These are phyloP conservation scores for Phallusia fumigata DNA, from an alignment of 23 tunicate genomes.

Conservation along the genomic window DNA sequence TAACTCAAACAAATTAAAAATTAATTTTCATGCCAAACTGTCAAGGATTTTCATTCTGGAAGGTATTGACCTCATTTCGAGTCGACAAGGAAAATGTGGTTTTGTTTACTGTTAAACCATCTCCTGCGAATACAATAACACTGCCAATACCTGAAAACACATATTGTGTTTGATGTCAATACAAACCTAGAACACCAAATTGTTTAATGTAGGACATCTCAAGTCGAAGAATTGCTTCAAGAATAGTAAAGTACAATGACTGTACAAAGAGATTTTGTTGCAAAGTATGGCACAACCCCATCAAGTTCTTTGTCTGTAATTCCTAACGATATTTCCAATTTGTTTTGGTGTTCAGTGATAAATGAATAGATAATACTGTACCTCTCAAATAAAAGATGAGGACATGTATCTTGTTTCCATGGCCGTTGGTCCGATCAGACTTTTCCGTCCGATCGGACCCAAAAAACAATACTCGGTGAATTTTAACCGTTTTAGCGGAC, in stretches of 20 bases:
- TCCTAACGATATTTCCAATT: not conserved
- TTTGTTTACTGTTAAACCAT: not conserved
- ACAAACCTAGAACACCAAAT: not conserved
- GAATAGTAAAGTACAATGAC: not conserved
- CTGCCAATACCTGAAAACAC: no score
- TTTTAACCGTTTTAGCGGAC: no score
- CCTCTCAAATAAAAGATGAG: not conserved
- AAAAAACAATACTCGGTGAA: no score
- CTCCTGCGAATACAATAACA: not conserved
- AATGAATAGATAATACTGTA: not conserved
- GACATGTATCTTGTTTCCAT: no score
- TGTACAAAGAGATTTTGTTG: slow-evolving; percentile 8
- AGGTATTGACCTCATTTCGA: not conserved
- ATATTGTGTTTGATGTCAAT: not conserved
- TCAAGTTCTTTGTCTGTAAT: slow-evolving; percentile 6
- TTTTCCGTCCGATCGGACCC: no score
- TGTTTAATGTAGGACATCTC: not conserved
- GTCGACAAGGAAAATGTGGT: not conserved
- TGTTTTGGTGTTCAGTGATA: no score
- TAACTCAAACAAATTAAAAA: not conserved
- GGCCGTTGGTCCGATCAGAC: no score
- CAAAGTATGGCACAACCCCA: slow-evolving; percentile 7
- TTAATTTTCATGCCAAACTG: not conserved
- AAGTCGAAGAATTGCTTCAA: slow-evolving; percentile 12
- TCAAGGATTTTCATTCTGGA: not conserved